Base-by-base conservation (phyloP, 2,888 invertebrate species). In the Hartigia nigra region DNA sequence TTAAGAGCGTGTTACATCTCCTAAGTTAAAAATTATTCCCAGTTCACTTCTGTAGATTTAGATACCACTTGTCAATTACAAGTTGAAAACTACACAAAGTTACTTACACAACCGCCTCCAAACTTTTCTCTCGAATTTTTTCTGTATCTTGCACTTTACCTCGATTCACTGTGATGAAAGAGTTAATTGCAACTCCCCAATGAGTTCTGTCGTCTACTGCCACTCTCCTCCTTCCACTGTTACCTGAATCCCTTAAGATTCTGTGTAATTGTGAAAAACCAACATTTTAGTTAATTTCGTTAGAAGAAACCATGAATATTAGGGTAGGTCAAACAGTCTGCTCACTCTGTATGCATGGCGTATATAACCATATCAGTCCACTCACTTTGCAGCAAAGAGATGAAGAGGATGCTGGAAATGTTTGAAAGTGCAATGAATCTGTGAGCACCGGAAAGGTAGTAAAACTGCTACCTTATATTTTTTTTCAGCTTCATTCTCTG, bases 401-500 rank as follows among this genome's bases (percentile, higher is more conserved):
- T 91, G 84, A 91, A 90, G 80, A 90, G 91, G 82, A 89, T 91
- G 87, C 79, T 91, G 84, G 91, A 91, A 69, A 81, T 91, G 35
- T 91, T 91, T 81, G 91, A 91, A 81, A 88, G 83, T 34, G 86
- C 90, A 34, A 89, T 91, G 87, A 91, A 90, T 84, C 77, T 90
- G 74, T 89, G 79, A 88, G 37, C 31, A 69, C 23, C 23, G 34
- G 12, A 31, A 34, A 34, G 36, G 75, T 32, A 72, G 4, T 31
- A 31, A 34, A 31, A 55, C 9, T 23, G 23, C 23, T 55, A 55
- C 14, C 55, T 55, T 55, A 55, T 55, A 14, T 55, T 23, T 9
- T 14, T 14, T 55, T 55, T 55, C 1, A 55, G 23, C 55, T 55
- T 23, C 9, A 0, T 23, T 55, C 55, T 1, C 23, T 9, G 5